Evolutionary conservation across 2,888 invertebrate genomes (phyloP), one percentile per base, ranked within the genome.

Genomic region (Sclerodermus sp.): DNA sequence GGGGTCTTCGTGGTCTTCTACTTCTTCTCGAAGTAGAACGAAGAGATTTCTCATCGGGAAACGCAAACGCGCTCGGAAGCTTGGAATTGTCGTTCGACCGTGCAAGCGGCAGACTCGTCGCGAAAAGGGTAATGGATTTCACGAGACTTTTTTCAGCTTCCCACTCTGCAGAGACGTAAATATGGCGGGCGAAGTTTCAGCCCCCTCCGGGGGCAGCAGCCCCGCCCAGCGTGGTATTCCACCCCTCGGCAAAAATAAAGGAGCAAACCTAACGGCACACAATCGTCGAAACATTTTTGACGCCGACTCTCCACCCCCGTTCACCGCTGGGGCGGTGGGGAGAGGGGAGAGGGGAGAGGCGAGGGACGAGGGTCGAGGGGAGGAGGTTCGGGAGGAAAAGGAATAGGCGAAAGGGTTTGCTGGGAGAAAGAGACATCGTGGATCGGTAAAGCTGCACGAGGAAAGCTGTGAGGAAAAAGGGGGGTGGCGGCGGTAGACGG

Each of bases 181-280:
- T 75, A 74, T 75, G 74, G 74, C 72, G 71, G 67, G 61, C 67
- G 65, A 72, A 74, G 73, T 71, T 74, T 71, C 72, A 71, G 71
- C 70, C 73, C 72, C 62, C 63, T 64, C 60, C 62, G 61, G 64
- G 62, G 53, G 56, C 64, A 53, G 59, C 64, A 52, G 66, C 70
- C 63, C 71, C 71, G 71, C 71, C 71, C 71, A 70, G 64, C 53
- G 55, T 58, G 68, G 59, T 68, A 71, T 71, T 71, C 62, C 60
- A 62, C 62, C 64, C 64, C 58, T 65, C 65, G 68, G 57, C 58
- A 66, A 71, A 71, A 71, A 71, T 71, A 71, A 71, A 71, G 71
- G 71, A 71, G 68, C 68, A 71, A 71, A 71, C 67, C 70, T 66
- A 58, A 64, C 67, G 70, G 71, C 70, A 69, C 66, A 70, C 69